Evolutionary conservation across 2,888 invertebrate genomes (phyloP), one percentile per base, ranked within the genome.

Genomic region (Oligia strigilis): DNA sequence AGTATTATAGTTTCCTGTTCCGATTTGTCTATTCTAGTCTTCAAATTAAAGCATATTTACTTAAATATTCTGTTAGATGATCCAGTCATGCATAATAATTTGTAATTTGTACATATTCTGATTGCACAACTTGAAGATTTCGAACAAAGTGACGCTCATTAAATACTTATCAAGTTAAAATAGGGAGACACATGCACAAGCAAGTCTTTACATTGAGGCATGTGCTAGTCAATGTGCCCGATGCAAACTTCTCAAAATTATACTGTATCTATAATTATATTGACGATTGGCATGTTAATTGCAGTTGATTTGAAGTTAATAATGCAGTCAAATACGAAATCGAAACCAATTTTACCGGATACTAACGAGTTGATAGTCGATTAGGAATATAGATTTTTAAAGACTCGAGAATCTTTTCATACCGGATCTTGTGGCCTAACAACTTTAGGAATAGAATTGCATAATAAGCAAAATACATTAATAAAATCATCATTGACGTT

Each of bases 71-170:
- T 89, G 87, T 89, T 87, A 91, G 90, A 91, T 78, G 71, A 78
- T 88, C 89, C 90, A 91, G 92, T 90, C 88, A 92, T 90, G 91
- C 91, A 92, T 90, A 92, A 91, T 92, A 90, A 91, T 93, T 95
- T 95, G 94, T 94, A 93, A 91, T 92, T 91, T 95, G 94, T 95
- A 95, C 94, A 95, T 92, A 92, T 95, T 94, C 88, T 94, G 94
- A 94, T 94, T 95, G 95, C 96, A 95, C 95, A 95, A 95, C 95
- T 92, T 90, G 84, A 88, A 88, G 85, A 86, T 91, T 83, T 86
- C 83, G 78, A 87, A 88, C 87, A 81, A 82, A 83, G 55, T 83
- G 75, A 84, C 67, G 82, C 77, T 77, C 79, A 75, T 75, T 78
- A 75, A 65, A 66, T 79, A 74, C 69, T 84, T 77, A 77, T 65